phyloP scores from a whole-genome alignment of 1,140 invertebrate species.

The Sycophila sp. region DNA sequence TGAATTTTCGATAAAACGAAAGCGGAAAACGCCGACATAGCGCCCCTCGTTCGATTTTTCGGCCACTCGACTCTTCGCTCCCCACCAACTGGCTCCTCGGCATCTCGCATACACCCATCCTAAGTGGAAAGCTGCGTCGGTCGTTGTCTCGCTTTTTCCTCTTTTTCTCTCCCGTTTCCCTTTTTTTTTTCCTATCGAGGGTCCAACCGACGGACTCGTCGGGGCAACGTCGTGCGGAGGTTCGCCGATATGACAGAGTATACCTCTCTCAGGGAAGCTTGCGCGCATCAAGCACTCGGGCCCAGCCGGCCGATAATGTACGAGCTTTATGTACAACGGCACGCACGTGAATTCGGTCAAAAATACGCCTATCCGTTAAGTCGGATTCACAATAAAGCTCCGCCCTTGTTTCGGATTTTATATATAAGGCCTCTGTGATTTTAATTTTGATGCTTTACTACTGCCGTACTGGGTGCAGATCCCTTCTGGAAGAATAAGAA shows the following conservation, averaged over 20 bases:
- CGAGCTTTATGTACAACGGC: neutral
- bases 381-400: neutral
- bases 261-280: constrained; percentile 30
- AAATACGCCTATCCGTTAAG: neutral
- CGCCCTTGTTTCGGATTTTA: no score
- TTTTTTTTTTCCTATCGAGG: constrained; percentile 35
- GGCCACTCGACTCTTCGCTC: constrained; percentile 7
- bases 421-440: no score
- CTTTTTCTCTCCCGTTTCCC: neutral
- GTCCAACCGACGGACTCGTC: neutral
- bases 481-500: no score
- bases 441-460: no score
- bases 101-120: neutral
- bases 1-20: constrained; percentile 8
- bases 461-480: no score
- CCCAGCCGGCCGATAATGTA: neutral
- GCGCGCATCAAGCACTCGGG: neutral
- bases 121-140: constrained; percentile 50
- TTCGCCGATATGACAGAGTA: constrained; percentile 40
- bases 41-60: constrained; percentile 45
- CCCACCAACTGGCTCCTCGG: neutral
- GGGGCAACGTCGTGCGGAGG: no score
- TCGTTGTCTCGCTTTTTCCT: constrained; percentile 35
- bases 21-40: neutral
- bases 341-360: neutral